phyloP scores from a whole-genome alignment of 1,140 invertebrate species.

The Pseudachorutes palmiensis region DNA sequence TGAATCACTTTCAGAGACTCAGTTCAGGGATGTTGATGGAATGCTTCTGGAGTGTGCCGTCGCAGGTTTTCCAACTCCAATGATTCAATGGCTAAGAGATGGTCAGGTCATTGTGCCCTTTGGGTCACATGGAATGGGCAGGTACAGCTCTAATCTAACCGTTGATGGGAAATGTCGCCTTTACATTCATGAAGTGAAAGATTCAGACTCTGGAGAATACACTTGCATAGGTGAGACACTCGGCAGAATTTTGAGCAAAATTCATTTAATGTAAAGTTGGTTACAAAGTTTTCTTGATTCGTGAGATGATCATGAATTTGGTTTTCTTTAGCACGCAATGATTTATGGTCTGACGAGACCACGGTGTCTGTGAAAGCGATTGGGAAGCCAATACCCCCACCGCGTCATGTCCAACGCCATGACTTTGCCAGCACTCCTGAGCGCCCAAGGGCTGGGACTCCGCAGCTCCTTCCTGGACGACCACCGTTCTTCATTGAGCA shows the following conservation, averaged over 20 bases:
- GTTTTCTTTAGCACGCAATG: no score
- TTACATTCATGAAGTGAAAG: constrained; percentile 53
- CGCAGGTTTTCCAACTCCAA: constrained; percentile 58
- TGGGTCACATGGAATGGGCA: constrained; percentile 10
- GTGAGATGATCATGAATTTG: no score
- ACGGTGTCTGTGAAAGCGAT: constrained; percentile 48
- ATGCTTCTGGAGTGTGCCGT: constrained; percentile 67
- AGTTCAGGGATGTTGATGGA: constrained; percentile 60
- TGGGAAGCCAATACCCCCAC: neutral
- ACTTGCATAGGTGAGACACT: constrained; percentile 43
- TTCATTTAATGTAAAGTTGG: no score
- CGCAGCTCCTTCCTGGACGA: neutral
- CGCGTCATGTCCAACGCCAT: neutral
- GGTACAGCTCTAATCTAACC: constrained; percentile 52
- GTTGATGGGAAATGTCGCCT: constrained; percentile 64
- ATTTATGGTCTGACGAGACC: no score
- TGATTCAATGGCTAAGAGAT: constrained; percentile 68
- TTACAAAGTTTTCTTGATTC: no score
- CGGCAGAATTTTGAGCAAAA: constrained; percentile 35
- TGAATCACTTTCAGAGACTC: constrained; percentile 60
- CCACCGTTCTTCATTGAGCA: constrained; percentile 63
- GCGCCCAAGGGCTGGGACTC: neutral
- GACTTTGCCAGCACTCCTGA: neutral
- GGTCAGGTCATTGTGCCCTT: constrained; percentile 48
- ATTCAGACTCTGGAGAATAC: constrained; percentile 40